phyloP scores from a whole-genome alignment of 1,140 invertebrate species.

The Temnothorax nylanderi region DNA sequence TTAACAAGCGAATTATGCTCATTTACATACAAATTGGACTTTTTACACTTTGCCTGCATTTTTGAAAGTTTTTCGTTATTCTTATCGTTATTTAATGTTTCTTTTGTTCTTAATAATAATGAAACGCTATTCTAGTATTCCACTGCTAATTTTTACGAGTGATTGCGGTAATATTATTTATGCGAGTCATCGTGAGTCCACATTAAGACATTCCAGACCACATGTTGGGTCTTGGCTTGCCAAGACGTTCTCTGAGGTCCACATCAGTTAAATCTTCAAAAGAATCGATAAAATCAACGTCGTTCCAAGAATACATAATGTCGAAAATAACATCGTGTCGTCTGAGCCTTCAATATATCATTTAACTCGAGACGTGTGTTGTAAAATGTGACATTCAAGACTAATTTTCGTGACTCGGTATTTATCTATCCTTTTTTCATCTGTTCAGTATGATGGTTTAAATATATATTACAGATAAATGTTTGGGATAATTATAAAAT shows the following conservation, averaged over 20 bases:
- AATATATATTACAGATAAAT: background rate
- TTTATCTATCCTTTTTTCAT: background rate
- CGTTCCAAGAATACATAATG: background rate
- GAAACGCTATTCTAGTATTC: background rate
- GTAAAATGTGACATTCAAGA: background rate
- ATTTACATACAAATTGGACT: background rate
- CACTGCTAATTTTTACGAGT: background rate
- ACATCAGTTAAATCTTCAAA: background rate
- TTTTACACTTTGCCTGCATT: background rate
- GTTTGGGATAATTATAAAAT: background rate
- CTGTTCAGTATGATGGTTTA: background rate
- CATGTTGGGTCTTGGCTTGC: background rate
- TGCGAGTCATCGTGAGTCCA: background rate
- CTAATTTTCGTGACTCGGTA: background rate
- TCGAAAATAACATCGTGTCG: conserved; percentile 14
- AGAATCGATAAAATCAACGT: conserved; percentile 32
- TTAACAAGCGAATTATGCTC: background rate
- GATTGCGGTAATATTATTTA: background rate
- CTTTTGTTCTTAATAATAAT: background rate
- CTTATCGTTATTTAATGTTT: background rate
- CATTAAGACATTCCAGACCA: background rate
- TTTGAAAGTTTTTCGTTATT: background rate
- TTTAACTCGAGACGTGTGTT: background rate
- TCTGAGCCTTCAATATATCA: background rate
- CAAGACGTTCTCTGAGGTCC: background rate